Base-by-base conservation (phyloP, 2,113 vertebrate genomes). In the Polypterus senegalus region DNA sequence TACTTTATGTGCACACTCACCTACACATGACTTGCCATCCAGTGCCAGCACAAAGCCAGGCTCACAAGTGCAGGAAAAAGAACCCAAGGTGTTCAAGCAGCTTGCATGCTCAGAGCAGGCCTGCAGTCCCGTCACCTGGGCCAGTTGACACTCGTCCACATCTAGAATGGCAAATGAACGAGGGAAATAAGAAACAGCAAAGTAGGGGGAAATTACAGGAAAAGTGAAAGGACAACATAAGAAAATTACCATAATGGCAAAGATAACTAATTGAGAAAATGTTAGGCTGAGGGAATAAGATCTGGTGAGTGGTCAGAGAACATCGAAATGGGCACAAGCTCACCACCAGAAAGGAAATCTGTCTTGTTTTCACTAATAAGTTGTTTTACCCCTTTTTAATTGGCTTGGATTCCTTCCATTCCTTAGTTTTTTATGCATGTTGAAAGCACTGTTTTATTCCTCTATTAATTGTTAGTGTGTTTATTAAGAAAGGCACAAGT, bases 121-220 rank as follows among this genome's bases (percentile, higher is more conserved):
- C 70, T 76, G 79, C 59, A 88, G 79, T 10, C 84, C 83, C 0
- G 79, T 83, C 46, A 80, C 73, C 47, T 70, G 74, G 46, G 87
- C 82, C 75, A 87, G 67, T 48, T 68, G 71, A 58, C 87, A 89
- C 69, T 88, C 86, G 3, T 87, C 85, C 49, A 88, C 47, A 59
- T 89, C 87, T 88, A 67, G 4, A n/a, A 6, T 27, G 43, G 27
- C 4, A 62, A 9, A 62, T 3, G 51, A 3, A 49, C 4, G 3
- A 61, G 3, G 51, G 46, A 61, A 9, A 3, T 6, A 11, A 5
- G 43, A 47, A 61, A 46, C 61, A 27, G 27, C 27, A 27, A 64
- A 11, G 44, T 7, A 64, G 11, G 51, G 7, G 8, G 5, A 59
- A 7, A 64, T 2, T 47, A 10, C 3, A 48, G 43, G 57, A 58